A percentile compares a stretch with the other conserved stretches of the same genome.
Evolutionary conservation across 2,888 invertebrate species (phyloP).

Genomic region (Nemoura dubitans): DNA sequence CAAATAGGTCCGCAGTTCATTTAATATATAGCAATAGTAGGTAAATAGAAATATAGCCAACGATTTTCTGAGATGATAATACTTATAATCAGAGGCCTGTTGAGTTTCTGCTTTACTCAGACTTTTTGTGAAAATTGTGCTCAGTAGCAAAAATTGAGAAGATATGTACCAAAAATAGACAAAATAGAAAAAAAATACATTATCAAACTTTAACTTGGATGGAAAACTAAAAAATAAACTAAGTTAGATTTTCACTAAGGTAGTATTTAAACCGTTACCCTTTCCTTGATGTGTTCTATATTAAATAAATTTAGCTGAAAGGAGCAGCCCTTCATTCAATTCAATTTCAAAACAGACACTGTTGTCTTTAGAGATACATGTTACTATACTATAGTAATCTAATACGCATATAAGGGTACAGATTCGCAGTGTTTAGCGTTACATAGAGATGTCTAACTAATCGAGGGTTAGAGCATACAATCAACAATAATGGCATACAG

Average conservation of each 20-base stretch:
- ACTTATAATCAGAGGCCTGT: neutral
- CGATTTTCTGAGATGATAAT: neutral
- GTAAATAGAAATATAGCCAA: slow-evolving; percentile 12
- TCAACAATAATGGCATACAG: neutral
- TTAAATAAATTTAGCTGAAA: neutral
- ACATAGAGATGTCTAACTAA: neutral
- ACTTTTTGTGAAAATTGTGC: slow-evolving; percentile 5
- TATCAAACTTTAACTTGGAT: neutral
- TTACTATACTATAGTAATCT: neutral
- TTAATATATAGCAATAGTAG: neutral
- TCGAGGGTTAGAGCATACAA: neutral
- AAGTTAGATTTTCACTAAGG: neutral
- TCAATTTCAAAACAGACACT: neutral
- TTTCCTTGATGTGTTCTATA: neutral
- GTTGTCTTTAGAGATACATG: neutral
- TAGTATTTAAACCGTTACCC: neutral
- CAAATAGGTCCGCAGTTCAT: neutral
- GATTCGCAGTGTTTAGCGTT: neutral
- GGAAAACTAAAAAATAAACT: neutral
- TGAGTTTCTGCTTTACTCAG: neutral
- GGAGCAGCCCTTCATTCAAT: neutral
- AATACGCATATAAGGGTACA: neutral
- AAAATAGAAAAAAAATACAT: slow-evolving; percentile 2
- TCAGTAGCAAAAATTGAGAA: slow-evolving; percentile 9
- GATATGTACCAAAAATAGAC: slow-evolving; percentile 12